These are phyloP conservation scores for Liasis olivaceus DNA, from an alignment of 2,797 vertebrate genomes.

Conservation along the genomic window DNA sequence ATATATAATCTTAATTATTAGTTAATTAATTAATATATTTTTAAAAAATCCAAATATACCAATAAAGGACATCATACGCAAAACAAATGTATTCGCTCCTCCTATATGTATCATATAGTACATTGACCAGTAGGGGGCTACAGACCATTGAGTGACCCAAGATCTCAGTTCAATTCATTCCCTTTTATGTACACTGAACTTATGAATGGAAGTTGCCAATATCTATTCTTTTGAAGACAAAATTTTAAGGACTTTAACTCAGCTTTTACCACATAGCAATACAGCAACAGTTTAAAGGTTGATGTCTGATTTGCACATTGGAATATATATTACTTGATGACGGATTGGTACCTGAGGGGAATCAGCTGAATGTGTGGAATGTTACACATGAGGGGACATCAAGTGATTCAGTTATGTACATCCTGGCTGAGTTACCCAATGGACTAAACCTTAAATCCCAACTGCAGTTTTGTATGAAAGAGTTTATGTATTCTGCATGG, in stretches of 20 bases:
- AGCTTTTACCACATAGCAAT: not conserved
- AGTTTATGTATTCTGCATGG: not conserved
- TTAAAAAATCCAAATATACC: not conserved
- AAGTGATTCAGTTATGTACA: not conserved
- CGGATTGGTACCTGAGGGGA: not conserved
- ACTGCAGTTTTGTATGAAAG: not conserved
- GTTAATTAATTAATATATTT: too few species aligned
- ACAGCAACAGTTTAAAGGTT: not conserved
- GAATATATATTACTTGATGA: not conserved
- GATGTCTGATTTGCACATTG: not conserved
- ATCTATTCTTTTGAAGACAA: not conserved
- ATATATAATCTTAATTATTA: too few species aligned
- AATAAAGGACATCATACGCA: constrained; percentile 2
- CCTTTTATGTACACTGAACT: not conserved
- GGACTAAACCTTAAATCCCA: not conserved
- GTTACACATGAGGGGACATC: not conserved
- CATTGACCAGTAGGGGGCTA: constrained; percentile 33
- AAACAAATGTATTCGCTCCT: not conserved
- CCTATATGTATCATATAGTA: not conserved
- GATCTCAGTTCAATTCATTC: not conserved
- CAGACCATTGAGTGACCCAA: constrained; percentile 13
- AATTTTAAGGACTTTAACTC: not conserved
- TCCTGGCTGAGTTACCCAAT: not conserved
- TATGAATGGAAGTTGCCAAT: not conserved
- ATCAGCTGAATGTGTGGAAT: not conserved